phyloP scores from a whole-genome alignment of 2,888 invertebrate species.

The Corythucha ciliata region DNA sequence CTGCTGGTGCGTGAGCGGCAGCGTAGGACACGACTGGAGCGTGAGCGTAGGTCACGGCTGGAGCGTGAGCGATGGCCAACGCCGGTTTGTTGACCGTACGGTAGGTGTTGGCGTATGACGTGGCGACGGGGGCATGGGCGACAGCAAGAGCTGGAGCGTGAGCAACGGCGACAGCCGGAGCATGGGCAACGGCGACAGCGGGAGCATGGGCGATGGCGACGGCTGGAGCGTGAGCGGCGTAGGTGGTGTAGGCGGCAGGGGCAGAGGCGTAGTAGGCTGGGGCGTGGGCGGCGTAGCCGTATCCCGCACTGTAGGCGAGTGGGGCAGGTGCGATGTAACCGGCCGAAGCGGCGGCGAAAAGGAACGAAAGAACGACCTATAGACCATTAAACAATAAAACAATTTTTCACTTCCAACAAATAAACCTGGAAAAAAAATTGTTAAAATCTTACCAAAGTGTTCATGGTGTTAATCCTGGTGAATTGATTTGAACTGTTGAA shows the following conservation, averaged over 20 bases:
- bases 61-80: neutral
- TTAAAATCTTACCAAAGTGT: no score
- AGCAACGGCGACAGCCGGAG: constrained; percentile 26
- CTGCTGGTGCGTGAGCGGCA: neutral
- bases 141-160: neutral
- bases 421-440: no score
- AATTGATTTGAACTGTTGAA: no score
- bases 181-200: constrained; percentile 25
- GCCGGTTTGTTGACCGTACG: constrained; percentile 41
- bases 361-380: constrained; percentile 41
- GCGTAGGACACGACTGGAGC: no score
- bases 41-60: constrained; percentile 4
- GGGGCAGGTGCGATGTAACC: constrained; percentile 42
- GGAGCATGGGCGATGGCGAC: constrained; percentile 26
- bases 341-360: constrained; percentile 40
- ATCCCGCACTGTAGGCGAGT: constrained; percentile 36
- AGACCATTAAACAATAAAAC: constrained; percentile 29
- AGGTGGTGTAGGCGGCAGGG: constrained; percentile 29
- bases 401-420: no score
- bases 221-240: constrained; percentile 25
- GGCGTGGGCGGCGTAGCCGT: constrained; percentile 18
- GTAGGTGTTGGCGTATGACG: constrained; percentile 56
- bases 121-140: constrained; percentile 41
- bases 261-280: constrained; percentile 31
- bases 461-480: no score